Base-by-base conservation (phyloP, 1,140 invertebrate species). In the Drosophila repleta region DNA sequence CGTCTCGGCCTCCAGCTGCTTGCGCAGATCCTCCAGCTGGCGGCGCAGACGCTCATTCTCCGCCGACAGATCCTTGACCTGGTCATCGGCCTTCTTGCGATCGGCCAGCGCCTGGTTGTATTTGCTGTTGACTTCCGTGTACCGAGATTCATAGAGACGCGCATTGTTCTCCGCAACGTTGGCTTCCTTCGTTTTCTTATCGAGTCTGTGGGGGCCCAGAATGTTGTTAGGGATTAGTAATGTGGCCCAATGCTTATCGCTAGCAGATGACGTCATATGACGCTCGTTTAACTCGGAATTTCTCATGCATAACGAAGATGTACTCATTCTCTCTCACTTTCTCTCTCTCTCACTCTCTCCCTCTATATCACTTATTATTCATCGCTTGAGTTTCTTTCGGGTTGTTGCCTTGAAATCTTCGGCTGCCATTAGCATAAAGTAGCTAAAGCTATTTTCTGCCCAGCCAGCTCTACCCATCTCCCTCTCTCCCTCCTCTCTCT, bases 1-100 rank as follows among this genome's bases (percentile, higher is more conserved):
- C 13, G 97, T 97, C 93, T 99, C 98, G 39, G 97, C 96, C 90
- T 99, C 98, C 13, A 99, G 91, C 74, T 97, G 95, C 90, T 97
- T 97, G 66, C 96, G 95, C 6, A 96, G 93, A 70, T 96, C 95
- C 0, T 95, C 95, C 64, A 98, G 92, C 61, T 96, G 94, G 49
- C 95, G 94, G 45, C 95, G 94, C 58, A 98, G 91, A 39, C 95
- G 95, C 48, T 96, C 95, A 46, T 95, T 92, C 79, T 98, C 97
- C 66, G 95, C 95, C 11, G 95, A 94, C 41, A 96, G 84, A 52
- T 97, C 96, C 93, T 95, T 95, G 45, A 95, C 94, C 83, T 97
- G 96, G 87, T 96, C 95, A 49, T 95, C 93, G 13, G 96, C 93
- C 83, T 96, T 96, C 91, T 98, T 98, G 67, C 95, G 95, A 73